Evolutionary conservation across 2,113 vertebrate genomes (phyloP), one percentile per base, ranked within the genome.

Genomic region (Microcebus griseorufus): DNA sequence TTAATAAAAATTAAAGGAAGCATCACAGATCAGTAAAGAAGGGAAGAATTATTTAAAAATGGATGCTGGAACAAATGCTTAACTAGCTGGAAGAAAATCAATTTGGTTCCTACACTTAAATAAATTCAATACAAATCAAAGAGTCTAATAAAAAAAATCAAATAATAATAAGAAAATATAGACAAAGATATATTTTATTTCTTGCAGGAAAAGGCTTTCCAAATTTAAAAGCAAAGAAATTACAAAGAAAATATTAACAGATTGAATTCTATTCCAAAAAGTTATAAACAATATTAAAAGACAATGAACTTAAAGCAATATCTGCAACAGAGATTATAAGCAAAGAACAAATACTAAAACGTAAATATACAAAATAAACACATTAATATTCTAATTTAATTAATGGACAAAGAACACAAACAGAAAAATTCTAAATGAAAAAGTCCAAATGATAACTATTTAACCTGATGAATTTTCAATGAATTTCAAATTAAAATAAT

Each of bases 401-500:
- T 90, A 97, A 94, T 73, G 42, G 23, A 42, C 42, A 92, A 87
- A 83, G 58, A 45, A 95, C 12, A 76, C 81, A 97, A 95, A 89
- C 5, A 96, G 60, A 96, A 96, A 95, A 96, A 79, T 32, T 95
- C n/a, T n/a, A 98, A 96, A 96, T 88, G 88, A 96, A 88, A 84
- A 90, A 88, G 92, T 75, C 6, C 51, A 83, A 97, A 95, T 80
- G 87, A 88, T 76, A 96, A 97, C 92, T 89, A 95, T 51, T n/a
- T 58, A 96, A 70, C 53, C 55, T 94, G 93, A 89, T 84, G 60
- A 25, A 51, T 90, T 96, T 90, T 87, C 75, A 97, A 90, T 94
- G 55, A 94, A 58, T 86, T 94, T 92, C 80, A 94, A 96, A 97
- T 97, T 96, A 95, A 96, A 97, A 96, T 92, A 86, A 94, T 92